Percentiles rank a stretch among this genome's conserved stretches.
These are phyloP conservation scores for Pycnomerus fuliginosus DNA, from an alignment of 2,888 invertebrate species.

Conservation along the genomic window DNA sequence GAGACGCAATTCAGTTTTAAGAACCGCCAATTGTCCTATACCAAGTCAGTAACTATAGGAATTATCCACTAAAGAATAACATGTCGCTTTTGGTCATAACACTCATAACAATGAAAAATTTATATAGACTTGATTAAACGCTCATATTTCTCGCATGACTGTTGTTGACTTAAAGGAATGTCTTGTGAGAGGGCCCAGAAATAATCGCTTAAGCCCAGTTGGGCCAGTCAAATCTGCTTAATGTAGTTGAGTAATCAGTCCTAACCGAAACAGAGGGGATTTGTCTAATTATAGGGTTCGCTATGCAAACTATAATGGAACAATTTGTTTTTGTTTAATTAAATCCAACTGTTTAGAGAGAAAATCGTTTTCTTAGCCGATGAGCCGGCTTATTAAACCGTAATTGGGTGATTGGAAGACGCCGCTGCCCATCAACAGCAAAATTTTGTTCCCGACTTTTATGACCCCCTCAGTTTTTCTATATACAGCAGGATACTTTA, in stretches of 20 bases:
- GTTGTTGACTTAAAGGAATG: too few species aligned
- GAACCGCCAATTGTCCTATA: conserved; percentile 9
- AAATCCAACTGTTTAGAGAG: conserved; percentile 5
- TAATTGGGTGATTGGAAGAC: conserved; percentile 10
- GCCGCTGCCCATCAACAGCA: conserved; percentile 1
- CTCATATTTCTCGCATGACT: too few species aligned
- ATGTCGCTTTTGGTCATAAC: too few species aligned
- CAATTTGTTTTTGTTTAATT: conserved; percentile 18
- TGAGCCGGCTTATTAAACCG: conserved; percentile 10
- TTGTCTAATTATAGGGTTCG: conserved; percentile 27
- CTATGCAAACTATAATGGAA: conserved; percentile 15
- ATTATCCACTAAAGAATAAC: too few species aligned
- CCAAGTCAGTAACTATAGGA: conserved; percentile 2
- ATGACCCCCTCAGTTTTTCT: conserved; percentile 4
- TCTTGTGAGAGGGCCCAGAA: conserved; percentile 26
- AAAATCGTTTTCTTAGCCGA: conserved; percentile 7
- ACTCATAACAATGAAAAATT: too few species aligned
- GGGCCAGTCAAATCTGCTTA: conserved; percentile 32
- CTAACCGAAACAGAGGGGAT: too few species aligned
- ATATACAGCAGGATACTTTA: conserved; percentile 4
- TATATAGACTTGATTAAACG: too few species aligned
- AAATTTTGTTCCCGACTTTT: conserved; percentile 2
- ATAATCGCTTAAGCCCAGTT: conserved; percentile 34
- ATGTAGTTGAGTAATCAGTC: too few species aligned
- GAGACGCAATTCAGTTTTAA: conserved; percentile 12